A percentile compares a stretch with the other conserved stretches of the same genome.
phyloP scores from a whole-genome alignment of 2,113 vertebrate species.

The Nymphicus hollandicus region DNA sequence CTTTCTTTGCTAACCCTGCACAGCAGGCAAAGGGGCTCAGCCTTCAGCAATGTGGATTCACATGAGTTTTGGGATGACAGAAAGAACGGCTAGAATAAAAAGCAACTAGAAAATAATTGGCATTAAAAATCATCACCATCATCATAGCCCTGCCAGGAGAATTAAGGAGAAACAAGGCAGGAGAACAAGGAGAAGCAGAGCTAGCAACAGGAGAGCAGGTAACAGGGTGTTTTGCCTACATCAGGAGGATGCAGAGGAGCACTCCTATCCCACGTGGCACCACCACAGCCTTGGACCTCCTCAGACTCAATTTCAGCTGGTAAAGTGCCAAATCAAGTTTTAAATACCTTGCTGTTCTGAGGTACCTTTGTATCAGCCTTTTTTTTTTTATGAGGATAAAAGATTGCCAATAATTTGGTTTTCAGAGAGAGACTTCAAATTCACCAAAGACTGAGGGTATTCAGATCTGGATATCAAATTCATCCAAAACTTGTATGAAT shows the following conservation, averaged over 20 bases:
- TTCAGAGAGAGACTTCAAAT: background rate
- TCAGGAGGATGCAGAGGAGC: background rate
- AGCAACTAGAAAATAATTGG: background rate
- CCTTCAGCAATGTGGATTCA: background rate
- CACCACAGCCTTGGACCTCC: background rate
- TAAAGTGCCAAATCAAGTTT: background rate
- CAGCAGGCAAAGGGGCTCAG: rapidly evolving
- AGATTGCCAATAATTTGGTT: background rate
- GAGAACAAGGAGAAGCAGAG: too few relatives aligned
- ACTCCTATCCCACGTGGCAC: rapidly evolving
- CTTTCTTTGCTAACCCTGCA: background rate
- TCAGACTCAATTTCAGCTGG: background rate
- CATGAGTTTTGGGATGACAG: background rate
- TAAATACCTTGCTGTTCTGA: background rate
- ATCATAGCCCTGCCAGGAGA: background rate
- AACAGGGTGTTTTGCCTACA: background rate
- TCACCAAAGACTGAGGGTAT: background rate
- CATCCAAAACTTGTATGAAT: background rate
- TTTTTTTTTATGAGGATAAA: background rate
- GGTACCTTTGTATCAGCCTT: background rate
- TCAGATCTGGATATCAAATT: background rate
- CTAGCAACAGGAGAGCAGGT: background rate
- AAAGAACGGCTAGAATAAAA: background rate
- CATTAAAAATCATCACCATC: background rate
- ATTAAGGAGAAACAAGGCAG: background rate